These are phyloP conservation scores for Drosophila affinis DNA, from an alignment of 2,888 invertebrate species.

Conservation along the genomic window DNA sequence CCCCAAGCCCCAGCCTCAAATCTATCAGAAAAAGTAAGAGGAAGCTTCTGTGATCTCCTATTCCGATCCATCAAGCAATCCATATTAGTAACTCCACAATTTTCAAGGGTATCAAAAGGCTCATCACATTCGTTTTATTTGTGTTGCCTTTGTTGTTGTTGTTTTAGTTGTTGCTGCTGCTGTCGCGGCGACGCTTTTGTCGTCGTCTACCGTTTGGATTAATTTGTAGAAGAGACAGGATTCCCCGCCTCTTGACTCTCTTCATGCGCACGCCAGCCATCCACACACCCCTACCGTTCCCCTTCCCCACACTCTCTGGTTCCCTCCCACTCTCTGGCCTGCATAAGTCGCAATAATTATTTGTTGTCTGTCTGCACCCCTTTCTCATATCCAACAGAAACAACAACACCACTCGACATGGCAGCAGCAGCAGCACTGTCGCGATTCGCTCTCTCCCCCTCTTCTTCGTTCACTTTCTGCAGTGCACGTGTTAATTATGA, in stretches of 20 bases:
- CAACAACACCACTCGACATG: neutral
- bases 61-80: no score
- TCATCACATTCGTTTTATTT: constrained; percentile 18
- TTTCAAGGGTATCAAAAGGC: neutral
- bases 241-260: constrained; percentile 8
- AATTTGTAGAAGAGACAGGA: constrained; percentile 65
- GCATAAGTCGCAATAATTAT: constrained; percentile 40
- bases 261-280: neutral
- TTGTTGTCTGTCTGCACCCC: constrained; percentile 53
- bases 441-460: neutral
- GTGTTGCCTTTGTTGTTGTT: constrained; percentile 41
- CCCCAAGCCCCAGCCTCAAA: no score
- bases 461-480: neutral
- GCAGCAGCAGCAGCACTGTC: neutral
- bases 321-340: neutral
- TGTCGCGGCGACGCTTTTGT: constrained; percentile 19
- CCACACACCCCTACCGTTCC: neutral
- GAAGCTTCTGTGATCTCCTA: neutral
- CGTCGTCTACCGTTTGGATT: constrained; percentile 74
- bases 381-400: neutral
- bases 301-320: neutral
- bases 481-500: constrained; percentile 62
- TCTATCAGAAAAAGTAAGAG: no score
- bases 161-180: constrained; percentile 31
- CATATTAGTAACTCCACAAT: neutral